phyloP scores from a whole-genome alignment of 1,140 invertebrate species.

The Zaprionus kolodkinae region DNA sequence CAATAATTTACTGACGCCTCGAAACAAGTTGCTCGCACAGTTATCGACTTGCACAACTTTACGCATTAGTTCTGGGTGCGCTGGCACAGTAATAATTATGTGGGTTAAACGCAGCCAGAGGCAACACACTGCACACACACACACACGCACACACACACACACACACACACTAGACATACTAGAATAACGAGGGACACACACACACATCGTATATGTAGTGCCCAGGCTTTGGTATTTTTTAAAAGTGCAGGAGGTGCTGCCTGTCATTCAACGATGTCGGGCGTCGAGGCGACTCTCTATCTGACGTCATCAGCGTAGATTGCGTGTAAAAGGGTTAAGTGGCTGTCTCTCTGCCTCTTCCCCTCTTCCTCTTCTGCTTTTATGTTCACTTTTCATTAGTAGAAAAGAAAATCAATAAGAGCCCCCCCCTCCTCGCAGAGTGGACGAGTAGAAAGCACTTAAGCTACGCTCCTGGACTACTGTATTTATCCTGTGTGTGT shows the following conservation, averaged over 20 bases:
- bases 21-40: conserved; percentile 51
- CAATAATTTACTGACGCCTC: conserved; percentile 55
- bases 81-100: conserved; percentile 71
- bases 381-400: conserved; percentile 82
- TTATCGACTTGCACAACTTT: conserved; percentile 70
- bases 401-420: conserved; percentile 75
- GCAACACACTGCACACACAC: conserved; percentile 32
- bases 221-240: conserved; percentile 5
- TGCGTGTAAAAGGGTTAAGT: conserved; percentile 82
- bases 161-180: no score
- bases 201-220: conserved; percentile 38
- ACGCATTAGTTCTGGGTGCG: conserved; percentile 57
- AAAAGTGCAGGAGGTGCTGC: conserved; percentile 37
- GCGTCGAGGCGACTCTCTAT: conserved; percentile 38
- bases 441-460: conserved; percentile 22
- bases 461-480: conserved; percentile 26
- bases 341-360: conserved; percentile 46
- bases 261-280: conserved; percentile 32
- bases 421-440: background rate
- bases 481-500: background rate
- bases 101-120: conserved; percentile 68
- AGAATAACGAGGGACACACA: conserved; percentile 1
- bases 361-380: conserved; percentile 38
- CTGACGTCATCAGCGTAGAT: conserved; percentile 77
- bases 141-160: no score